phyloP scores from a whole-genome alignment of 2,888 invertebrate genomes.

The Hemaris fuciformis region DNA sequence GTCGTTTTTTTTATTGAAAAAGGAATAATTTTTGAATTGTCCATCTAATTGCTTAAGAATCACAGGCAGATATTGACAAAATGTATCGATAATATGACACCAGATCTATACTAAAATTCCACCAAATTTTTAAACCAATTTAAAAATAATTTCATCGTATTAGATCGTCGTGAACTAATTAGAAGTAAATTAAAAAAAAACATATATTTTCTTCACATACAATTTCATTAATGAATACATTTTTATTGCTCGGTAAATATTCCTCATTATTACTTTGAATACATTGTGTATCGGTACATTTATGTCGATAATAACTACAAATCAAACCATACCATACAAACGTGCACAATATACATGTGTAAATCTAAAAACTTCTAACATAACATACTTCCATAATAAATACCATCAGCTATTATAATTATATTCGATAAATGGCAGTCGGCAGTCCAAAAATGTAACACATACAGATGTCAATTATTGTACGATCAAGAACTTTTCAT shows the following conservation, averaged over 20 bases:
- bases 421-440: background rate
- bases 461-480: background rate
- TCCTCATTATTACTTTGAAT: background rate
- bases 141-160: background rate
- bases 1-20: too few species aligned
- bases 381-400: background rate
- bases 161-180: background rate
- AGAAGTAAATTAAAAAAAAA: background rate
- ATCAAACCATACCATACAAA: background rate
- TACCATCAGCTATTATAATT: background rate
- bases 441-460: background rate
- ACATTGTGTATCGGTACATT: background rate
- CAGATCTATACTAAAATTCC: background rate
- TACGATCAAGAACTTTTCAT: too few species aligned
- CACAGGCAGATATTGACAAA: too few species aligned
- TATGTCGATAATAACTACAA: background rate
- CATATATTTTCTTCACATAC: background rate
- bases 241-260: background rate
- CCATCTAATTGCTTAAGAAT: too few species aligned
- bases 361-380: background rate
- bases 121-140: background rate
- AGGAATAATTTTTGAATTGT: too few species aligned
- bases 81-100: too few species aligned
- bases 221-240: background rate
- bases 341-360: conserved; percentile 2